Evolutionary conservation across 2,113 vertebrate genomes (phyloP), one percentile per base, ranked within the genome.

Genomic region (Gymnobelideus leadbeateri): DNA sequence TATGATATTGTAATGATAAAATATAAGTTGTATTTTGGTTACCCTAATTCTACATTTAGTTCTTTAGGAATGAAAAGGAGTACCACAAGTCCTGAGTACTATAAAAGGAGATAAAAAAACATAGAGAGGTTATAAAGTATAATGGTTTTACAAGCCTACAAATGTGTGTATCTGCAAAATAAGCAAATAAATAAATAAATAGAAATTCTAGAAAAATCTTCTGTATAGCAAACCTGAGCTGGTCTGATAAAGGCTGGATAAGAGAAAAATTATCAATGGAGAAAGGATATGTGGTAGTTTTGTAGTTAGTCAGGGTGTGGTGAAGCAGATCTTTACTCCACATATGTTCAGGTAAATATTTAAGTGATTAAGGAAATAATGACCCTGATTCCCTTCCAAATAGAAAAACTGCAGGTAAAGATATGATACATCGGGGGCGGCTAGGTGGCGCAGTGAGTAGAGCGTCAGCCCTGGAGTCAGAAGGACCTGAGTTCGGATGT

Each of bases 271-370:
- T 50, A 8, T 95, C 95, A 89, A 84, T 54, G 94, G 96, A 94
- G 91, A 46, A 50, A 95, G 96, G 95, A 96, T 57, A 93, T 92
- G 47, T 89, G 96, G 95, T 95, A 97, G 55, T 97, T 91, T 91
- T 77, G 90, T 95, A 96, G 94, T 96, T 97, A 97, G 94, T 96
- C 96, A 97, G 61, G 77, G 89, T 92, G 54, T n/a, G 91, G 0
- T 49, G 61, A 43, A 84, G 10, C 37, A 84, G 16, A 84, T 84
- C 91, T 90, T 93, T 92, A 95, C 57, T 89, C 92, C 46, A 2
- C 50, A 0, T 93, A 95, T 95, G 50, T 95, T 96, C 92, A 97
- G 96, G 96, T 96, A 96, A 96, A 97, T 95, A 92, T 93, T 95
- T 95, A 97, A 96, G 77, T 97, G 95, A 84, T 97, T 94, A 53